Base-by-base conservation (phyloP, 2,113 vertebrate genomes). In the Euleptes europaea region DNA sequence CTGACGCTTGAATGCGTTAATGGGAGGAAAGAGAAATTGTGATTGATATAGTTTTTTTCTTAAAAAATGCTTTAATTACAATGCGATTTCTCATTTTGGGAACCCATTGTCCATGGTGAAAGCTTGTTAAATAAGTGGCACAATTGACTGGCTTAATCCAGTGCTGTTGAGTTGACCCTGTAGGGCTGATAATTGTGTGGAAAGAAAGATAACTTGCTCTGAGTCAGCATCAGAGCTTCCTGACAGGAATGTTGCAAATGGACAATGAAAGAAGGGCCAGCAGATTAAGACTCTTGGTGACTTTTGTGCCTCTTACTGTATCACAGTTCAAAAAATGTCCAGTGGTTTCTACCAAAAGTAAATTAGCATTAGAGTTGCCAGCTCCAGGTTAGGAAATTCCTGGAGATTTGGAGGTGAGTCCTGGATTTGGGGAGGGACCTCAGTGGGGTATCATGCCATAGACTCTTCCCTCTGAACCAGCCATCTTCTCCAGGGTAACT, bases 11-110 rank as follows among this genome's bases (percentile, higher is more conserved):
- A 67, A 87, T 79, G 75, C 78, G 82, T 72, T 83, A 83, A 83
- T 87, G 75, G 75, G 57, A 83, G 86, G 38, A 83, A 87, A 78
- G 67, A 87, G 57, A 49, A 87, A 83, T 72, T 65, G 69, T n/a
- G 21, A 51, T 54, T 49, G 74, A 72, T n/a, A 51, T 78, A n/a
- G 70, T 14, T 78, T 78, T 57, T 42, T 44, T 60, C n/a, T n/a
- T 12, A 76, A 75, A 76, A 76, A 63, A 54, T 19, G 71, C 33
- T 65, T 78, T 78, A 82, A 83, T 78, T 83, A 73, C 66, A 83
- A 73, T 51, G 74, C 66, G 74, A 83, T 83, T 78, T 83, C 74
- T 78, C 75, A 73, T 87, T 83, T 78, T 83, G 74, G 49, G 54
- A 83, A 65, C 74, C 54, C 31, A 73, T 87, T 87, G 42, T 73